Evolutionary conservation across 1,140 invertebrate species (phyloP).

Genomic region (Maniola jurtina): DNA sequence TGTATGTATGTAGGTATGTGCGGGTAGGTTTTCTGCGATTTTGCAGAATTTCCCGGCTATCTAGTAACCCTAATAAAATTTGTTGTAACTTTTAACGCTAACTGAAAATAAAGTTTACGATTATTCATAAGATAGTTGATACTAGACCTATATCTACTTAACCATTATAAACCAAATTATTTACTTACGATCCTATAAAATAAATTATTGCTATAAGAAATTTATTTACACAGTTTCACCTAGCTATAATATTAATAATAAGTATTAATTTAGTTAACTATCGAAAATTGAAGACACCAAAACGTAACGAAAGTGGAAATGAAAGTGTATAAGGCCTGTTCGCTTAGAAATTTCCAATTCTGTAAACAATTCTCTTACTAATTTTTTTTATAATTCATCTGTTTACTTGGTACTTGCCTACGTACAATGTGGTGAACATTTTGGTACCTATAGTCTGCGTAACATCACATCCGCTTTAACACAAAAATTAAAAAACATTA

Average conservation of each 20-base stretch:
- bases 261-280: conserved; percentile 16
- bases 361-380: too few relatives aligned
- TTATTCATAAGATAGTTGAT: conserved; percentile 34
- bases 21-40: too few relatives aligned
- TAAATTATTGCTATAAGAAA: conserved; percentile 68
- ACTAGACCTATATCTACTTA: conserved; percentile 18
- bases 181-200: background rate
- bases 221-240: conserved; percentile 52
- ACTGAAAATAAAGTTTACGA: conserved; percentile 22
- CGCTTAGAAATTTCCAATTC: background rate
- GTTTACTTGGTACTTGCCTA: too few relatives aligned
- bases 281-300: conserved; percentile 59
- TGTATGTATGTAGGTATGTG: too few relatives aligned
- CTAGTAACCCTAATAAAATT: background rate
- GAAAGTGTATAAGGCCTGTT: conserved; percentile 21
- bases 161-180: background rate
- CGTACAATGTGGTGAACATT: too few relatives aligned
- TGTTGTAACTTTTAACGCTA: conserved; percentile 1
- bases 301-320: conserved; percentile 55
- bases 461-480: too few relatives aligned
- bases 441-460: too few relatives aligned
- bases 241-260: background rate
- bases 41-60: too few relatives aligned
- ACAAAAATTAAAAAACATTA: too few relatives aligned
- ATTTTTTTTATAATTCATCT: too few relatives aligned